Evolutionary conservation across 2,888 invertebrate genomes (phyloP), one percentile per base, ranked within the genome.

Genomic region (Acanthosepion esculentum): DNA sequence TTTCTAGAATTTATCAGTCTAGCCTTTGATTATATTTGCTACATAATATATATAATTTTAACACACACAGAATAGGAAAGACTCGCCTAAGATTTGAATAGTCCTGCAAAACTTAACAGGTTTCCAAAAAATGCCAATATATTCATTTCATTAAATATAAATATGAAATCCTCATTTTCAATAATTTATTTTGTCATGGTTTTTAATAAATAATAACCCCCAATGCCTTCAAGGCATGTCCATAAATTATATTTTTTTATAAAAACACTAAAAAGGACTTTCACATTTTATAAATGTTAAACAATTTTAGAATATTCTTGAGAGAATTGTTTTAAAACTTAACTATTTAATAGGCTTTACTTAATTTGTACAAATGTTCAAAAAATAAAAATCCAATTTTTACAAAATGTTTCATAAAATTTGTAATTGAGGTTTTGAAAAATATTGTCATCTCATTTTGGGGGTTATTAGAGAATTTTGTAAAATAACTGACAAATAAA

Each of bases 181-280:
- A 78, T n/a, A 78, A 78, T 78, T 78, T n/a, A 78, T n/a, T 29
- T 29, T 78, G 78, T n/a, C 64, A 64, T 64, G 64, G 26, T 64
- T 64, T 64, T 29, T 29, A 64, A 64, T 64, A 8, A 78, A 78
- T 78, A 78, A 78, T 78, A 78, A 78, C 33, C 23, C 23, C n/a
- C 78, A 78, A 12, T 78, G n/a, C 33, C n/a, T 78, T 78, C 15
- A 78, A 12, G 78, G n/a, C 78, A 78, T 78, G n/a, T n/a, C 8
- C 33, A n/a, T 78, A 78, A 78, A 78, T 78, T 78, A 78, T 78
- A 78, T 78, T 78, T 78, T 78, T 78, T 78, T 78, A 78, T 78
- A 78, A 78, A 78, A 78, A 78, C 29, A 29, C n/a, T 10, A n/a
- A 78, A 78, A 78, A 29, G 29, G n/a, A n/a, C 78, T 78, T 78